These are phyloP conservation scores for Merluccius polli DNA, from an alignment of 2,797 vertebrate genomes.

Conservation along the genomic window DNA sequence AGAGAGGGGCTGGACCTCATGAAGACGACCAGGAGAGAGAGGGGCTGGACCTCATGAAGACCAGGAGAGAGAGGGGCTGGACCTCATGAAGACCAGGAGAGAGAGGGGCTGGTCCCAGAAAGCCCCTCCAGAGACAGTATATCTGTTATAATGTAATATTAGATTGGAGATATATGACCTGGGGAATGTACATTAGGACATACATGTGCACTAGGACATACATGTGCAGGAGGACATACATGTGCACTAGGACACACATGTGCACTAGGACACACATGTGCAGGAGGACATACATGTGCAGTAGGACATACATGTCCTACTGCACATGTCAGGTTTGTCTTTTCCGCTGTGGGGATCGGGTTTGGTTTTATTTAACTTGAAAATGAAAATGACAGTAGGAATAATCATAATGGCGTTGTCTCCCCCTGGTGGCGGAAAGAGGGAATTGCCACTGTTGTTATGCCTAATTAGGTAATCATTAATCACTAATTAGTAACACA, in stretches of 20 bases:
- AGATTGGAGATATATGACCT: not conserved
- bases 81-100: not conserved
- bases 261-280: too few species aligned
- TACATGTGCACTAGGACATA: too few species aligned
- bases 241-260: too few species aligned
- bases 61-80: not conserved
- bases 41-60: too few species aligned
- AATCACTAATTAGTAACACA: not conserved
- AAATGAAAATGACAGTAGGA: not conserved
- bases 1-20: too few species aligned
- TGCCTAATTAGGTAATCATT: not conserved
- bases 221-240: too few species aligned
- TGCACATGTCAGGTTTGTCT: too few species aligned
- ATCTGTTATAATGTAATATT: not conserved
- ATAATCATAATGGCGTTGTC: not conserved
- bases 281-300: too few species aligned
- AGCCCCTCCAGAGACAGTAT: not conserved
- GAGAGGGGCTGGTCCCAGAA: not conserved
- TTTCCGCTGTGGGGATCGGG: too few species aligned
- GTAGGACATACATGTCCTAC: too few species aligned
- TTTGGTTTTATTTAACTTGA: not conserved
- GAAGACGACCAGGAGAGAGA: too few species aligned
- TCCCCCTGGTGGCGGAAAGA: not conserved
- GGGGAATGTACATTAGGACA: too few species aligned
- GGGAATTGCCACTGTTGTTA: not conserved